Base-by-base conservation (phyloP, 2,113 vertebrate genomes). In the Labeo rohita region DNA sequence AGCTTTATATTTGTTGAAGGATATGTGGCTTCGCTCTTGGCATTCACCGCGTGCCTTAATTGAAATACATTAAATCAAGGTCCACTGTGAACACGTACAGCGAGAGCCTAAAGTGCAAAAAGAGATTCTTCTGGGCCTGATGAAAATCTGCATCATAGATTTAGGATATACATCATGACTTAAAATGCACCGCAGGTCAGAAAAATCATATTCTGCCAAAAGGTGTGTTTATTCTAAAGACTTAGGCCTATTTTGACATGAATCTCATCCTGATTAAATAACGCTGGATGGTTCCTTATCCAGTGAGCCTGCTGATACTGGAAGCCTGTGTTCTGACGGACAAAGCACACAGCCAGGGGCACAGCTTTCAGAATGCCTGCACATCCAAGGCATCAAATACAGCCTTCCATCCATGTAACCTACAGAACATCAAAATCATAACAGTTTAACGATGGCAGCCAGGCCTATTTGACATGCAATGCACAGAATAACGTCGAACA, bases 31-130 rank as follows among this genome's bases (percentile, higher is more conserved):
- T 95, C 91, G 86, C 96, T 97, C 95, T 97, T 97, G 96, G 96
- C 96, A 97, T 97, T 97, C 96, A 97, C 96, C 96, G 96, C 96
- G 96, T 97, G 96, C 96, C 96, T 97, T 97, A 97, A 97, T 97
- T 97, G 96, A 97, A 96, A 96, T 94, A 96, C 94, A 97, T 96
- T 96, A 97, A 97, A 97, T 96, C 96, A 97, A 97, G 96, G 96
- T 97, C 96, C 96, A 95, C 96, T 95, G 96, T 96, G 96, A 97
- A 97, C 96, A 97, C 96, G 96, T 93, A 97, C 95, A 96, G 95
- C 36, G 5, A 45, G 74, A 89, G 84, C 70, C 84, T 23, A 79
- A 83, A 65, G 23, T 23, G 49, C 77, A 50, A 39, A 15, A 12
- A 56, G 39, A 59, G 16, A 23, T 70, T 61, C 49, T 3, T 36